Evolutionary conservation across 1,140 invertebrate species (phyloP), one percentile per base, ranked within the genome.

Genomic region (Phocides pigmalion): DNA sequence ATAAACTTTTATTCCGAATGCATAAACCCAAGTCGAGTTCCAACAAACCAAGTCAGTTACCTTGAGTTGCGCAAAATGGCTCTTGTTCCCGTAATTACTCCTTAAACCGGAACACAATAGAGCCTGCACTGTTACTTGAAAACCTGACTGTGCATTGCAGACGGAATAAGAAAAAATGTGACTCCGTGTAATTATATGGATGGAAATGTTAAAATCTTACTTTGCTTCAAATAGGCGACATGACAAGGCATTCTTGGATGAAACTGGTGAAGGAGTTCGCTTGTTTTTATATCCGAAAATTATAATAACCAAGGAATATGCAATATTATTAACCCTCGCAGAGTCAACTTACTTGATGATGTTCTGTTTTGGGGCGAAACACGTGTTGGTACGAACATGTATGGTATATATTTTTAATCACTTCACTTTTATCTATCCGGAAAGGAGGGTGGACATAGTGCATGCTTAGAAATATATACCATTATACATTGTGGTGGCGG

Each of bases 101-200:
- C 56, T 61, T 61, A 61, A 61, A 61, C 44, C 28, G 17, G 56
- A 61, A 49, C 44, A 61, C 56, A 61, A 61, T 61, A 49, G 49
- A 51, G 56, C 32, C 56, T 61, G 15, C 39, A 28, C 28, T 35
- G 28, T 49, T 47, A 41, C 54, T 28, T 61, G 17, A 37, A 61
- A 61, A 19, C 56, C 56, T 61, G 25, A 37, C 35, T 11, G 25
- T 47, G 25, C n/a, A n/a, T n/a, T n/a, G n/a, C 42, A 49, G 42
- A 37, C 56, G 42, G 17, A 51, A 37, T 17, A 37, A 37, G 49
- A 35, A 51, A 42, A 32, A 46, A 50, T 17, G 15, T 0, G 3
- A 8, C 41, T 16, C 37, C 42, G 22, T 12, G 14, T 32, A 46
- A 58, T 58, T 58, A 46, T 35, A 22, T 46, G 41, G 41, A 14